A percentile compares a stretch with the other conserved stretches of the same genome.
phyloP scores from a whole-genome alignment of 53 echinoderm and acorn worm genomes.

The Patiria pectinifera region DNA sequence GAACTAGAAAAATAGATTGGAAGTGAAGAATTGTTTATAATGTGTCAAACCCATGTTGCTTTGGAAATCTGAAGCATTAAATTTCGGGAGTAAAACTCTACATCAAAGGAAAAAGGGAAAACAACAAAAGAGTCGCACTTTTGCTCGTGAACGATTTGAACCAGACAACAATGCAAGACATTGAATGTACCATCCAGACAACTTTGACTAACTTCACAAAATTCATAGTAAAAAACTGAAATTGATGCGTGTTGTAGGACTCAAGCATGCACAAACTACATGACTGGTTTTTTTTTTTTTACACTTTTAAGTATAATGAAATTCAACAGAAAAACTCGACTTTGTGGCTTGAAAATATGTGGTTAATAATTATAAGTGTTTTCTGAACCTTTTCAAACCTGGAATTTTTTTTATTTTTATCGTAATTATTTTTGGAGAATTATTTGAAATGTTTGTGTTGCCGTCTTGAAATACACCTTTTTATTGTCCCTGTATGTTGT shows the following conservation, averaged over 20 bases:
- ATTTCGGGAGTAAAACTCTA: too few relatives aligned
- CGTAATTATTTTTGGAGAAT: too few relatives aligned
- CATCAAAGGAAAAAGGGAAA: too few relatives aligned
- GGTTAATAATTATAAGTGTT: background rate
- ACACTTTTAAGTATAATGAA: too few relatives aligned
- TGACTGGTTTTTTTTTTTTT: background rate
- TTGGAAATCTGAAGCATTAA: background rate
- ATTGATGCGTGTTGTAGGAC: background rate
- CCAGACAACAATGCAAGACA: background rate
- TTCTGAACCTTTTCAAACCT: background rate
- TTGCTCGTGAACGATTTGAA: background rate
- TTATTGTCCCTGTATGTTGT: conserved; percentile 10
- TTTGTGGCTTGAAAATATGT: background rate
- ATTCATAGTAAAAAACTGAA: background rate
- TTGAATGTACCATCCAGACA: background rate
- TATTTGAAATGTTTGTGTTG: background rate
- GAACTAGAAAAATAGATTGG: background rate
- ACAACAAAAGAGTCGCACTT: background rate
- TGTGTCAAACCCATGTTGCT: too few relatives aligned
- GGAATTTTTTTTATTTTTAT: background rate
- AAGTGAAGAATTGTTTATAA: too few relatives aligned
- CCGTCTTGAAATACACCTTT: background rate
- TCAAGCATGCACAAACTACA: background rate
- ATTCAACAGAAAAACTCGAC: background rate
- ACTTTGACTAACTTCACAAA: background rate